phyloP scores from a whole-genome alignment of 2,113 vertebrate species.

The Stegostoma tigrinum region DNA sequence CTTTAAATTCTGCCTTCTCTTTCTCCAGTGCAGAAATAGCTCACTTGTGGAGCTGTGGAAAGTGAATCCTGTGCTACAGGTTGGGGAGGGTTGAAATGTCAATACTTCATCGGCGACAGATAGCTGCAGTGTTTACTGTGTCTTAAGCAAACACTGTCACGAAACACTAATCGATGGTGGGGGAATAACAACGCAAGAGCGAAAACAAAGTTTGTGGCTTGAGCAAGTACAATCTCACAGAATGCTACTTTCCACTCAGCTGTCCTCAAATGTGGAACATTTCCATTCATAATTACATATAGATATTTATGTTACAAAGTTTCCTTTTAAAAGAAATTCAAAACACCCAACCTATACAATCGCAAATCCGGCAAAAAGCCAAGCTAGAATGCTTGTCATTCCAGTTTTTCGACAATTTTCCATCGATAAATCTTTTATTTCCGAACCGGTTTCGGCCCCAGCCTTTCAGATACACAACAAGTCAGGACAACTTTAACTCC shows the following conservation, averaged over 20 bases:
- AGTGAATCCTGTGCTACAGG: neutral
- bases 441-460: neutral
- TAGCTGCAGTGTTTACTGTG: conserved; percentile 22
- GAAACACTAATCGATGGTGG: neutral
- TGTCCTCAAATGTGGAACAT: neutral
- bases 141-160: conserved; percentile 33
- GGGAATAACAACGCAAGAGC: conserved; percentile 3
- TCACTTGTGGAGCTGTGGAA: conserved; percentile 8
- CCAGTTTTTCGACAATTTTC: neutral
- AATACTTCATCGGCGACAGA: neutral
- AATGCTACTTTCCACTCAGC: neutral
- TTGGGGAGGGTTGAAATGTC: neutral
- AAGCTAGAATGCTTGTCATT: neutral
- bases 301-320: neutral
- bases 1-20: neutral
- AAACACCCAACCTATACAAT: neutral
- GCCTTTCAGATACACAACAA: neutral
- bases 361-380: neutral
- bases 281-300: neutral
- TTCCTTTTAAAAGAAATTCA: neutral
- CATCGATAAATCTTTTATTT: neutral
- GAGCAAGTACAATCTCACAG: neutral
- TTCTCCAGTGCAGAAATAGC: neutral
- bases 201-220: neutral
- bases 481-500: conserved; percentile 13